phyloP scores from a whole-genome alignment of 2,113 vertebrate genomes.

The Rhinichthys klamathensis region DNA sequence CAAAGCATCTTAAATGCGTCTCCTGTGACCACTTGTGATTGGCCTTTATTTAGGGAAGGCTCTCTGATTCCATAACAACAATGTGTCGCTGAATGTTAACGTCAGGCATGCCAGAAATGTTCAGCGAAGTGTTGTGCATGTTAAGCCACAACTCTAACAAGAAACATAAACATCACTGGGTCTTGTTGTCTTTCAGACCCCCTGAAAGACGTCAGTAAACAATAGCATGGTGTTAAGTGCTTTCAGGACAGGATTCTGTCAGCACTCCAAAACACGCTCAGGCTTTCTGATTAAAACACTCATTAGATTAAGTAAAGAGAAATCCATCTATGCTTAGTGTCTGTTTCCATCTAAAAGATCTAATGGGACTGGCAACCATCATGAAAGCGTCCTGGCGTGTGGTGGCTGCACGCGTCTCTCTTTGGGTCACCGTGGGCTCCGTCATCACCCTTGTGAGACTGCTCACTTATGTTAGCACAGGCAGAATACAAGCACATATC shows the following conservation, averaged over 20 bases:
- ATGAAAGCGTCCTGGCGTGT: conserved; percentile 7
- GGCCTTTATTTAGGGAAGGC: not conserved
- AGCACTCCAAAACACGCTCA: conserved; percentile 52
- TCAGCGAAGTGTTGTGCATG: conserved; percentile 11
- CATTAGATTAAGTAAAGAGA: not conserved
- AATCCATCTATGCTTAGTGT: not conserved
- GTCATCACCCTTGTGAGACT: conserved; percentile 42
- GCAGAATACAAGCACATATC: not conserved
- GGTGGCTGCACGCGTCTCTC: conserved; percentile 8
- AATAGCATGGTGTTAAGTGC: conserved; percentile 58
- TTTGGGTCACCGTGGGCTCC: conserved; percentile 39
- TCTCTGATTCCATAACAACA: not conserved
- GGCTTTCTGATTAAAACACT: conserved; percentile 3
- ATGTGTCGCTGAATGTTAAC: not conserved
- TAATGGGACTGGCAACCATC: not conserved
- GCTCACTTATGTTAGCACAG: conserved; percentile 32
- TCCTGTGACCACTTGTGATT: conserved; percentile 14
- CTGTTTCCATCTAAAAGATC: not conserved
- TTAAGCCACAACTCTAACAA: conserved; percentile 34
- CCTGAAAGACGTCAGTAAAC: conserved; percentile 66
- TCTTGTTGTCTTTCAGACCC: conserved; percentile 57
- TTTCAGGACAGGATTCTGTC: conserved; percentile 63
- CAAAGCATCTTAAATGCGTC: not conserved
- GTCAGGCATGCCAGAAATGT: conserved; percentile 10
- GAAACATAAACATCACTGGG: conserved; percentile 64